Evolutionary conservation across 1,140 invertebrate genomes (phyloP), one percentile per base, ranked within the genome.

Genomic region (Cepaea nemoralis): DNA sequence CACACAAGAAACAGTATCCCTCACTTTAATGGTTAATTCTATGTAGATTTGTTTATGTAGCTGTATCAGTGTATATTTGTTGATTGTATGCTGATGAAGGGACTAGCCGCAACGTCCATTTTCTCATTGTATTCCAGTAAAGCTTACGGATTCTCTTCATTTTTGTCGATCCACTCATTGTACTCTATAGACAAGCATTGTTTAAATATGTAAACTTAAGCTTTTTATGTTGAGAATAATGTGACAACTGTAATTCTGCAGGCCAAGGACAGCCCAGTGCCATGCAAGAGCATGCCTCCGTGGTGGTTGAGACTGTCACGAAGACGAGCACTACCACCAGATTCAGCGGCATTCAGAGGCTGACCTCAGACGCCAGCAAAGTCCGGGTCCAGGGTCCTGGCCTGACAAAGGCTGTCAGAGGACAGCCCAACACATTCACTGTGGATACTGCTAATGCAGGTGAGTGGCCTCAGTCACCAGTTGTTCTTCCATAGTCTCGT

Each of bases 361-460:
- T 90, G 92, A 96, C 96, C 90, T 98, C 97, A 1, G 96, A 99
- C 89, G 96, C 97, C 1, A 93, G 92, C 35, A 98, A 97, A 91
- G 96, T 98, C 14, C 94, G 94, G 70, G 95, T 95, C 88, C 98
- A 98, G 92, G 98, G 98, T 84, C 95, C 97, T 94, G 98, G 97
- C 0, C 91, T 99, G 83, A 98, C 99, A 93, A 97, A 97, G 90
- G 97, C 97, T 10, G 97, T 96, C 87, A 91, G 98, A 66, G 95
- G 96, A 86, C 97, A 98, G 89, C 96, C 97, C 90, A 97, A 98
- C 90, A 94, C 95, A 86, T 99, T 99, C 88, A 97, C 94, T 22
- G 95, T 99, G n/a, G 95, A 95, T 86, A 95, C 95, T 48, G 93
- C 94, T 63, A 94, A 97, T 91, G 97, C 97, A n/a, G 78, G 78